Base-by-base conservation (phyloP, 2,888 invertebrate genomes). In the Andricus quercusramuli region DNA sequence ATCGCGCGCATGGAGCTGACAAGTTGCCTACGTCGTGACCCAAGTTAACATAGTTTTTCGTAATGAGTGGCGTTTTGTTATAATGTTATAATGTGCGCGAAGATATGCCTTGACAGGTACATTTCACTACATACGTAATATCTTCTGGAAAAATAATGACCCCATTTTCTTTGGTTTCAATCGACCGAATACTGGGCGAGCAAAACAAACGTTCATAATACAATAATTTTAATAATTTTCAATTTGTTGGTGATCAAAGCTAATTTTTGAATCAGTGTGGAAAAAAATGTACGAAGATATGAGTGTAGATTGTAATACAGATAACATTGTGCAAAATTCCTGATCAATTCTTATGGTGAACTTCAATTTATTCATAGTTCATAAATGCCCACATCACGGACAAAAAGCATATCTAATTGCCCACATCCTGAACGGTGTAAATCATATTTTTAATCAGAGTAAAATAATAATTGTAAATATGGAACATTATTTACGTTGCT, bases 361-460 rank as follows among this genome's bases (percentile, higher is more conserved):
- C 29, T 56, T 51, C 51, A 29, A 47, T 51, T 70, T 17, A 70
- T 11, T 25, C 51, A 20, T 51, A 51, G 37, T 59, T 59, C 11
- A 56, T 59, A 51, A 25, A 29, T 56, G 74, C 74, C 32, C 51
- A 51, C 74, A 56, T 74, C 37, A 37, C 32, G 51, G 51, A 74
- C 56, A 56, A 70, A 51, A 32, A 70, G 74, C 74, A 74, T 74
- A 74, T 74, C 74, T 74, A 29, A 74, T 70, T 74, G 74, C 74
- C 74, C 74, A 29, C 56, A 74, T 67, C 67, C n/a, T 74, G n/a
- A 13, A 74, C 15, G 13, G 56, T 59, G 56, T 56, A 56, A 74
- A 74, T 59, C 74, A 74, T 74, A 74, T 56, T 74, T 51, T 56
- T 56, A 74, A 74, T 56, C 74, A 56, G 56, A 59, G 32, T 15